Evolutionary conservation across 2,888 invertebrate species (phyloP).

Genomic region (Tridacna crocea): DNA sequence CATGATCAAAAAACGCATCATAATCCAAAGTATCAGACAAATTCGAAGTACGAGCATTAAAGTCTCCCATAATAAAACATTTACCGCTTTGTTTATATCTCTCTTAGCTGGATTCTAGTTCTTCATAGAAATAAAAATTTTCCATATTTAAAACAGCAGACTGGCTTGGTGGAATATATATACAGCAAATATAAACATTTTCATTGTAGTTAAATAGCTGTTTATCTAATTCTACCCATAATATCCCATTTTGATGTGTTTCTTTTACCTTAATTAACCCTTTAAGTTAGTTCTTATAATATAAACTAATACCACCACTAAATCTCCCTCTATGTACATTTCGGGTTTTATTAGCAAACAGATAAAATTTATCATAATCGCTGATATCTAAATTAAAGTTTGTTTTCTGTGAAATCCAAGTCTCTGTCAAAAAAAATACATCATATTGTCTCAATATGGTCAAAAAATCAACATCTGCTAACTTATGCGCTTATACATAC

Average conservation of each 20-base stretch:
- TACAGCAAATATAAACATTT: constrained; percentile 26
- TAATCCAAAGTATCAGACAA: too few species aligned
- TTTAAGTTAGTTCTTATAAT: constrained; percentile 4
- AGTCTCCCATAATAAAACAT: too few species aligned
- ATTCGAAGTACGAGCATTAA: too few species aligned
- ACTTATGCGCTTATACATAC: too few species aligned
- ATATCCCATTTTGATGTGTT: too few species aligned
- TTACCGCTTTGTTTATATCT: too few species aligned
- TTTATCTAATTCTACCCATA: constrained; percentile 13
- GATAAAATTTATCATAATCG: constrained; percentile 6
- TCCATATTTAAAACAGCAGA: constrained; percentile 6
- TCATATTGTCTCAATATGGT: neutral
- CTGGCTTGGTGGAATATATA: constrained; percentile 22
- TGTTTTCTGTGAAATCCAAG: constrained; percentile 10
- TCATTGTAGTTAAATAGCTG: constrained; percentile 1
- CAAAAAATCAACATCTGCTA: constrained; percentile 8
- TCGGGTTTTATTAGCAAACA: constrained; percentile 18
- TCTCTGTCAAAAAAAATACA: neutral
- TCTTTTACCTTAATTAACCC: too few species aligned
- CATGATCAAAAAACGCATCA: too few species aligned
- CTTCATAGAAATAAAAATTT: too few species aligned
- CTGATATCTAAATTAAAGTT: constrained; percentile 3
- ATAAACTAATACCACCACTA: constrained; percentile 15
- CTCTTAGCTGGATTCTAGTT: too few species aligned
- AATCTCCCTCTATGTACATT: constrained; percentile 23